Conservation (phyloP, 2,888 invertebrate genomes). For the Drosophila mimica region DNA sequence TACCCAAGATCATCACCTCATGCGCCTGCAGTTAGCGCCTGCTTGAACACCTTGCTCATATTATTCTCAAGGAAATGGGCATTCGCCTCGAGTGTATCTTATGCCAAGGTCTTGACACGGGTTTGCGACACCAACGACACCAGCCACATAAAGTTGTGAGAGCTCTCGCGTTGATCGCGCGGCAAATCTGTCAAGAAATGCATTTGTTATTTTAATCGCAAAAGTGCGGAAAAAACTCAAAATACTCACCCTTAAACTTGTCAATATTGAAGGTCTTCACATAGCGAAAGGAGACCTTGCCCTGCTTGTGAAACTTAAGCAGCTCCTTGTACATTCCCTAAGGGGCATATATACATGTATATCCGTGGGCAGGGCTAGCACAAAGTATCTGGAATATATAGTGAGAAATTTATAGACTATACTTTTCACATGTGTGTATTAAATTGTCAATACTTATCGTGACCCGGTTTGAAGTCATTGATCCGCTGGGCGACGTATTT, state of each 20-base stretch:
- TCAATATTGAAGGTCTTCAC: constrained; percentile 99
- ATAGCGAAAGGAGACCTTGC: constrained; percentile 96
- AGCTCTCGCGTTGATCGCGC: constrained; percentile 97
- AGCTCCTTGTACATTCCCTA: constrained; percentile 93
- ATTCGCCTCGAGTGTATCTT: constrained; percentile 98
- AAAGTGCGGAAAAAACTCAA: not conserved
- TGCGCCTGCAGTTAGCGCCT: constrained; percentile 98
- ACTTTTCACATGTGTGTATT: not conserved
- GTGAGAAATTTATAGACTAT: not conserved
- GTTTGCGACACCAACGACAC: constrained; percentile 98
- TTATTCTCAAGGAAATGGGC: constrained; percentile 98
- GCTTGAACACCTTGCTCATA: constrained; percentile 95
- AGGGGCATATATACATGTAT: constrained; percentile 91
- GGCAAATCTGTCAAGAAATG: constrained; percentile 88
- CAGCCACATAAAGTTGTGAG: constrained; percentile 99
- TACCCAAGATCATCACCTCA: constrained; percentile 99
- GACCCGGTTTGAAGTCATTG: constrained; percentile 94
- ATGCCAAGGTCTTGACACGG: constrained; percentile 97
- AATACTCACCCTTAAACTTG: constrained; percentile 93
- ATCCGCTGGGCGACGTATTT: constrained; percentile 97
- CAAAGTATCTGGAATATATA: constrained; percentile 88
- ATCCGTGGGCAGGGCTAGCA: constrained; percentile 98
- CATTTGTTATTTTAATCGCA: not conserved
- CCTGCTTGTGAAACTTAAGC: constrained; percentile 94
- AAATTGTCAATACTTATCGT: constrained; percentile 86